These are phyloP conservation scores for Aegotheles bennettii DNA, from an alignment of 2,113 vertebrate species.

Conservation along the genomic window DNA sequence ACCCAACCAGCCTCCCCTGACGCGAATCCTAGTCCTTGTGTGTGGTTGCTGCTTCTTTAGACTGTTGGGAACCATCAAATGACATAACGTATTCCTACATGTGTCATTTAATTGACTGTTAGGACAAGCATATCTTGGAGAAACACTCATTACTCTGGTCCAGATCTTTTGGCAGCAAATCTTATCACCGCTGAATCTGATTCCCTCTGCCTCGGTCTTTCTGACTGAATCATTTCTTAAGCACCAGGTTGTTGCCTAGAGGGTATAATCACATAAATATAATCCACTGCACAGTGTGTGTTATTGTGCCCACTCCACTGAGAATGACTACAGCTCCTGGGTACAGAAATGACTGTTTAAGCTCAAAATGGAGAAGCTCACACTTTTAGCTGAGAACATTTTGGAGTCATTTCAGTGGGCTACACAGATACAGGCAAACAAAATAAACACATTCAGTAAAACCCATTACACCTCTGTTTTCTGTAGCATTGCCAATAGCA, in stretches of 20 bases:
- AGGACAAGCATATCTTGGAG: neutral
- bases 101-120: neutral
- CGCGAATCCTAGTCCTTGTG: neutral
- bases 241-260: constrained; percentile 18
- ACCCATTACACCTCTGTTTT: neutral
- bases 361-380: constrained; percentile 1
- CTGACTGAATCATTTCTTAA: constrained; percentile 46
- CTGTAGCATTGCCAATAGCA: neutral
- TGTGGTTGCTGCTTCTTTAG: neutral
- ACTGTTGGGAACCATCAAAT: neutral
- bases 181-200: neutral
- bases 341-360: neutral
- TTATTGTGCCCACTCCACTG: neutral
- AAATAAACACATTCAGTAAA: neutral
- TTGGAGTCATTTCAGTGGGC: neutral
- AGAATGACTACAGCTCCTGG: neutral
- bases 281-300: neutral
- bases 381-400: neutral
- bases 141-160: neutral
- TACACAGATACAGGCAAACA: neutral
- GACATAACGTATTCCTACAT: neutral
- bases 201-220: constrained; percentile 21
- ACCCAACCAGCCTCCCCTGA: neutral
- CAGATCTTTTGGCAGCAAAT: neutral
- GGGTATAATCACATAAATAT: constrained; percentile 41